phyloP scores from a whole-genome alignment of 2,797 vertebrate genomes.

The Acanthurus lineatus region DNA sequence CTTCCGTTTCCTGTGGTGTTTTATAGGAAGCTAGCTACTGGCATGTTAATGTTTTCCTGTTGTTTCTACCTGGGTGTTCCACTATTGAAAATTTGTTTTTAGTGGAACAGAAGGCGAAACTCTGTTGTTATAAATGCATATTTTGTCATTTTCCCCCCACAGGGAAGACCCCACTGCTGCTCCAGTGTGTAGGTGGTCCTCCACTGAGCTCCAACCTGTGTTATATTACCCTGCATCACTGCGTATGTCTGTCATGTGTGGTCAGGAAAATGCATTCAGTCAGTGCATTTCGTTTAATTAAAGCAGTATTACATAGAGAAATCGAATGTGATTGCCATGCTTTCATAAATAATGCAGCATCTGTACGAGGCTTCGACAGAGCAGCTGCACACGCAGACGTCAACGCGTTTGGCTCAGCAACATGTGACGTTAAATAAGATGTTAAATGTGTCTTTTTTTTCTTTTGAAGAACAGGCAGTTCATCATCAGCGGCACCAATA shows the following conservation, averaged over 20 bases:
- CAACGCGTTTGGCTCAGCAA: conserved; percentile 13
- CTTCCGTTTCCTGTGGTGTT: conserved; percentile 37
- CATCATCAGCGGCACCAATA: conserved; percentile 60
- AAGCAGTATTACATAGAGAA: conserved; percentile 5
- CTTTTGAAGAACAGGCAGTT: conserved; percentile 41
- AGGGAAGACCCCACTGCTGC: conserved; percentile 38
- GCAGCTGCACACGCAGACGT: conserved; percentile 7
- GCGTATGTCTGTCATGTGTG: conserved; percentile 29
- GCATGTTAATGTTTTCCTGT: conserved; percentile 53
- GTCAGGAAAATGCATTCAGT: conserved; percentile 47
- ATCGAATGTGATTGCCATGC: conserved; percentile 10
- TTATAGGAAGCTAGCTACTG: conserved; percentile 31
- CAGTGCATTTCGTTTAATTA: conserved; percentile 21
- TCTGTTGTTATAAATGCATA: conserved; percentile 43
- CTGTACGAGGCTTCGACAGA: background rate
- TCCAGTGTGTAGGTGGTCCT: conserved; percentile 64
- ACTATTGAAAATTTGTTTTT: conserved; percentile 28
- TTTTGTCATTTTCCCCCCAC: conserved; percentile 52
- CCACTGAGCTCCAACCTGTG: conserved; percentile 4
- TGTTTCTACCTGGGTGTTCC: conserved; percentile 68
- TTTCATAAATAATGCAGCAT: conserved; percentile 10
- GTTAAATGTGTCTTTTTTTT: conserved; percentile 15
- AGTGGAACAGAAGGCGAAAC: conserved; percentile 32
- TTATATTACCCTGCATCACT: conserved; percentile 43
- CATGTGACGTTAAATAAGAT: conserved; percentile 29